Conservation (phyloP, 64 coral and sea anemone species). For the Dendrophyllia cribrosa region DNA sequence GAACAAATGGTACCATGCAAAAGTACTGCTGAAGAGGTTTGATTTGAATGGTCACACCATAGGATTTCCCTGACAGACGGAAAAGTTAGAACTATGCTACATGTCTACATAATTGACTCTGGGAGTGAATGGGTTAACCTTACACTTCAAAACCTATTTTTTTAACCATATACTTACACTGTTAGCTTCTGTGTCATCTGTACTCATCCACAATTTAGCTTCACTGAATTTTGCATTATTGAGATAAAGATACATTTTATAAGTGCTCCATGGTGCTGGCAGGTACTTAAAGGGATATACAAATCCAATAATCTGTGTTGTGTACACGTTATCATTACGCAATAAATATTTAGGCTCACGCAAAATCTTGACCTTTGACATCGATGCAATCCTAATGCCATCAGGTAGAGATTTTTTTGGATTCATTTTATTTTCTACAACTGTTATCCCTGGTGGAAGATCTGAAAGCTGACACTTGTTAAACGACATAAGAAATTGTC, state of each 20-base stretch:
- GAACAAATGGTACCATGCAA: too few species aligned
- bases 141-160: too few species aligned
- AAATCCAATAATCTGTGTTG: constrained; percentile 60
- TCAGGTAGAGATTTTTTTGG: constrained; percentile 67
- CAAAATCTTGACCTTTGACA: constrained; percentile 12
- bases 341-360: too few species aligned
- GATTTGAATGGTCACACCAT: too few species aligned
- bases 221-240: neutral
- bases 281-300: constrained; percentile 70
- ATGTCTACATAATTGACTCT: too few species aligned
- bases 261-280: constrained; percentile 28
- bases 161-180: neutral
- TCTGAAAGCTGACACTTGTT: constrained; percentile 74
- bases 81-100: too few species aligned
- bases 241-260: neutral
- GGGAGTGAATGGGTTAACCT: too few species aligned
- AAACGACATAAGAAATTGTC: constrained; percentile 61
- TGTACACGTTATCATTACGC: neutral
- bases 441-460: constrained; percentile 83
- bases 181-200: constrained; percentile 26
- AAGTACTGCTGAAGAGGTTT: too few species aligned
- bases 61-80: too few species aligned
- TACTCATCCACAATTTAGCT: constrained; percentile 24
- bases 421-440: constrained; percentile 18
- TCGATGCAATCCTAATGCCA: constrained; percentile 36